Conservation (phyloP, 1,140 invertebrate genomes). For the Limonius californicus region DNA sequence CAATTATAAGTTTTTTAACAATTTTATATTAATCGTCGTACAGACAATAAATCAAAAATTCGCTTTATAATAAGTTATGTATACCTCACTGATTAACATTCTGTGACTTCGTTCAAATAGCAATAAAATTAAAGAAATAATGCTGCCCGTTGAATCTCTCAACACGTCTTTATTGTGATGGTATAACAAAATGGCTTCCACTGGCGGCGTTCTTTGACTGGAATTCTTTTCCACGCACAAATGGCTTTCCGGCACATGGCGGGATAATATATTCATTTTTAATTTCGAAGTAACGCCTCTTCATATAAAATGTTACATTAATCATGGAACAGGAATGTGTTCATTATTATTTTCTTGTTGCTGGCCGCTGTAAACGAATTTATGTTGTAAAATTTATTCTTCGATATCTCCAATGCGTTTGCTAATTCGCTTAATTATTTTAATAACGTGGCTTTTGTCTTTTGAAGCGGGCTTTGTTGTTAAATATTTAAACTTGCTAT, state of each 20-base stretch:
- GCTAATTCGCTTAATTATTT: too few species aligned
- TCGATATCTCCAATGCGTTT: too few species aligned
- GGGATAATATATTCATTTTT: slow-evolving; percentile 33
- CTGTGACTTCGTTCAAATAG: not conserved
- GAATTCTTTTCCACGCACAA: slow-evolving; percentile 29
- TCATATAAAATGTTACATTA: slow-evolving; percentile 31
- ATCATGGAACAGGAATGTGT: slow-evolving; percentile 22
- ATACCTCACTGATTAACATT: too few species aligned
- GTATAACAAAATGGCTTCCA: slow-evolving; percentile 39
- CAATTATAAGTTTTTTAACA: too few species aligned
- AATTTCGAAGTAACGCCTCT: slow-evolving; percentile 31
- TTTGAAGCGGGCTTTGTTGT: too few species aligned
- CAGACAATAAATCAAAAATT: too few species aligned
- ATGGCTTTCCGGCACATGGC: slow-evolving; percentile 34
- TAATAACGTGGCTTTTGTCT: too few species aligned
- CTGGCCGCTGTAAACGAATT: too few species aligned
- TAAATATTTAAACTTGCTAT: too few species aligned
- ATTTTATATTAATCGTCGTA: too few species aligned
- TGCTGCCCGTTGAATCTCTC: not conserved
- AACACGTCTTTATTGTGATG: slow-evolving; percentile 25
- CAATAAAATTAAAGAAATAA: not conserved
- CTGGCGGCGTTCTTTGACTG: slow-evolving; percentile 39
- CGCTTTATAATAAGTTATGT: too few species aligned
- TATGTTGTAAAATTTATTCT: not conserved
- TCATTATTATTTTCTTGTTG: not conserved